phyloP scores from a whole-genome alignment of 2,113 vertebrate genomes.

The Aphyosemion australe region DNA sequence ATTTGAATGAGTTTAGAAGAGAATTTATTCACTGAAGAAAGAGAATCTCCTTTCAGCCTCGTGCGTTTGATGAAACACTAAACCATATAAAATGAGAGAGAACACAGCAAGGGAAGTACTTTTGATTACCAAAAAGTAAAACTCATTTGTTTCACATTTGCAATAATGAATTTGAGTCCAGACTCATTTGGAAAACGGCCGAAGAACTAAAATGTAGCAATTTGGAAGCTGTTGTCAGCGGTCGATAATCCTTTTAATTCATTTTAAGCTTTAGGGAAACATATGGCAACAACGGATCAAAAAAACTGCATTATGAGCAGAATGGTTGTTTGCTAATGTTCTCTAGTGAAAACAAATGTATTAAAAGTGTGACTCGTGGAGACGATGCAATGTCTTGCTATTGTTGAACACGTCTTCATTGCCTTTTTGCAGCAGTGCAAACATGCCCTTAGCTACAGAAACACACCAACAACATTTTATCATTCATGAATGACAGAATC shows the following conservation, averaged over 20 bases:
- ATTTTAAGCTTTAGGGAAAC: neutral
- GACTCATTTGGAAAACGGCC: neutral
- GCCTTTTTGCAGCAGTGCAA: neutral
- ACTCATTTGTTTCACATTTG: neutral
- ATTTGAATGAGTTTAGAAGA: slow-evolving; percentile 39
- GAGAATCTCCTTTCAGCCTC: neutral
- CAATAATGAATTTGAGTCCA: neutral
- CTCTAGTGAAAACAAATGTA: neutral
- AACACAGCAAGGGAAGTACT: neutral
- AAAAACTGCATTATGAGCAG: neutral
- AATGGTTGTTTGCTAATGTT: neutral
- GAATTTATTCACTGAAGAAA: slow-evolving; percentile 13
- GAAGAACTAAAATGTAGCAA: neutral
- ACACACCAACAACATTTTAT: slow-evolving; percentile 32
- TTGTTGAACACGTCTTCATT: slow-evolving; percentile 1
- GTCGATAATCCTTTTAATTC: neutral
- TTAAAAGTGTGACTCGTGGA: neutral
- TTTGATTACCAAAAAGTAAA: neutral
- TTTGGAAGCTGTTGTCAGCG: neutral
- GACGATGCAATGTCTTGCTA: neutral
- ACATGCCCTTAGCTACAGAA: slow-evolving; percentile 13
- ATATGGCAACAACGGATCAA: neutral
- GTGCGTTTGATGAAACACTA: neutral
- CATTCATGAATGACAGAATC: slow-evolving; percentile 25
- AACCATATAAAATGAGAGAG: neutral